Evolutionary conservation across 2,888 invertebrate species (phyloP).

Genomic region (Rotaria macrura): DNA sequence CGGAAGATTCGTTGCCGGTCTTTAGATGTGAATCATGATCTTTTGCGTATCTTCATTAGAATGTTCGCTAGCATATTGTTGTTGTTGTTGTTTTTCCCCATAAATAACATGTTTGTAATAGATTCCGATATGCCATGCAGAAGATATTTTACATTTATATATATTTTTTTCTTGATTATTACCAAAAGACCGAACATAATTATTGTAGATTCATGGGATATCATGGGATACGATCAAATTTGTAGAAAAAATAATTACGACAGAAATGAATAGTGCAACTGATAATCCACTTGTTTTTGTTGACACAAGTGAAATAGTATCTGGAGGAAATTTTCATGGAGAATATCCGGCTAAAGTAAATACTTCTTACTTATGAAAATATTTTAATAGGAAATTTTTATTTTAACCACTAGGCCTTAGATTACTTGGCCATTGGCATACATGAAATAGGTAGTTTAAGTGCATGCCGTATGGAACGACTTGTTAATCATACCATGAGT

Average conservation of each 20-base stretch:
- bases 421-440: constrained; percentile 59
- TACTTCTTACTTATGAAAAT: too few species aligned
- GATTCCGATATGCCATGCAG: too few species aligned
- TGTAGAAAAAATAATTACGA: constrained; percentile 55
- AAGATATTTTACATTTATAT: too few species aligned
- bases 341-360: constrained; percentile 61
- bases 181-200: too few species aligned
- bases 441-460: constrained; percentile 61
- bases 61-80: too few species aligned
- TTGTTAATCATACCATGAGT: constrained; percentile 59
- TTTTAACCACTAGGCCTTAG: constrained; percentile 53
- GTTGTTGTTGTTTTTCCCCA: too few species aligned
- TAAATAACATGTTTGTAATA: too few species aligned
- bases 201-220: constrained; percentile 57
- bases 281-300: constrained; percentile 57
- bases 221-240: constrained; percentile 60
- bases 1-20: too few species aligned
- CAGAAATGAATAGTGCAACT: constrained; percentile 61
- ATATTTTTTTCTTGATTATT: too few species aligned
- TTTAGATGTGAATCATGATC: too few species aligned
- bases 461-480: constrained; percentile 58
- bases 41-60: too few species aligned
- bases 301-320: constrained; percentile 57
- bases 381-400: background rate
- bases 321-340: constrained; percentile 62